These are phyloP conservation scores for Drosophila pachea DNA, from an alignment of 1,140 invertebrate species.

Conservation along the genomic window DNA sequence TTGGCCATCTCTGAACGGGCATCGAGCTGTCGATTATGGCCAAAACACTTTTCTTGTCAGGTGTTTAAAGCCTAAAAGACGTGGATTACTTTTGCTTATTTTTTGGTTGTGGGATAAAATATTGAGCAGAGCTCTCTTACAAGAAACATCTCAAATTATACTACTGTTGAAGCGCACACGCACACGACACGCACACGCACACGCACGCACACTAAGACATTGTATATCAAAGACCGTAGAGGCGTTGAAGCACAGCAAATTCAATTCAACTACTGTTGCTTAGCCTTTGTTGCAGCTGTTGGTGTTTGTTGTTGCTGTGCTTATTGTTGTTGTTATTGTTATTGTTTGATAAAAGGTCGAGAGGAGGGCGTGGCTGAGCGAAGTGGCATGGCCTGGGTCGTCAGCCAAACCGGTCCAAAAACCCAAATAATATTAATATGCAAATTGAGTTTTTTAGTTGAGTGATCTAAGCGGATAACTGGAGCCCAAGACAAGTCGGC, in stretches of 20 bases:
- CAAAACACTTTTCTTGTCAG: not conserved
- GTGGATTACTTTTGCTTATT: constrained; percentile 8
- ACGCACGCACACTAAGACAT: constrained; percentile 7
- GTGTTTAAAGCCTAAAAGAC: constrained; percentile 23
- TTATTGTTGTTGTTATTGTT: constrained; percentile 47
- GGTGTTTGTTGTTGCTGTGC: constrained; percentile 45
- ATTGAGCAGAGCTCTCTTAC: constrained; percentile 29
- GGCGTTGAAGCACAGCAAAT: constrained; percentile 74
- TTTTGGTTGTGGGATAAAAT: constrained; percentile 21
- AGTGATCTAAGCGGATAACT: constrained; percentile 78
- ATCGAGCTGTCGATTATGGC: too few species aligned
- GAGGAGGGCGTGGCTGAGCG: constrained; percentile 6
- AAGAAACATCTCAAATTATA: constrained; percentile 43
- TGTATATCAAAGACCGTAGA: constrained; percentile 64
- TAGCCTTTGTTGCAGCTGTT: constrained; percentile 51
- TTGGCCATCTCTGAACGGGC: not conserved
- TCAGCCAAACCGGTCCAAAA: constrained; percentile 40
- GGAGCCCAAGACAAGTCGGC: constrained; percentile 29
- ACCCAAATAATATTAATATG: constrained; percentile 78
- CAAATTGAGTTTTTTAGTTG: constrained; percentile 78
- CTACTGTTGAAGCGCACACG: constrained; percentile 26
- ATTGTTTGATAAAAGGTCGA: constrained; percentile 65
- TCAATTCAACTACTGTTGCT: constrained; percentile 75
- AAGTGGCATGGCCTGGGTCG: constrained; percentile 6
- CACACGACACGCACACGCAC: constrained; percentile 1